phyloP scores from a whole-genome alignment of 1,140 invertebrate species.

The Drosophila simulans region DNA sequence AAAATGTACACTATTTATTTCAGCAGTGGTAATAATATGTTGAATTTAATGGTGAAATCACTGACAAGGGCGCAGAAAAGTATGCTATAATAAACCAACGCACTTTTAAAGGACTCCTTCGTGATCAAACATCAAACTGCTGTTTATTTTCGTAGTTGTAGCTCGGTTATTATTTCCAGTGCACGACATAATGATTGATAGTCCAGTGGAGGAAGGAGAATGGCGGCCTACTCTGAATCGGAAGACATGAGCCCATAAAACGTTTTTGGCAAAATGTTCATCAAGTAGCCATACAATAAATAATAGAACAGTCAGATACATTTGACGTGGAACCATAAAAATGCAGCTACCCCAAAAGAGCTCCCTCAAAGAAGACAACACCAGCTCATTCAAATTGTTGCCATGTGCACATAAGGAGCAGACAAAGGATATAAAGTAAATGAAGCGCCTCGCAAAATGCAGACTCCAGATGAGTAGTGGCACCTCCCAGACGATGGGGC shows the following conservation, averaged over 20 bases:
- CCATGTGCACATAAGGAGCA: slow-evolving; percentile 60
- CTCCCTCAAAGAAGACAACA: not conserved
- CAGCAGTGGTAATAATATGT: no score
- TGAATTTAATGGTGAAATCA: no score
- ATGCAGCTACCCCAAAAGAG: slow-evolving; percentile 19
- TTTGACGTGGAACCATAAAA: slow-evolving; percentile 56
- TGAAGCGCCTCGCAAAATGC: slow-evolving; percentile 72
- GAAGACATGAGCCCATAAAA: slow-evolving; percentile 60
- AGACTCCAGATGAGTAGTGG: slow-evolving; percentile 19
- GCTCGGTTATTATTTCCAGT: slow-evolving; percentile 1
- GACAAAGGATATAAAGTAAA: slow-evolving; percentile 80
- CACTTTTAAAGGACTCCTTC: no score
- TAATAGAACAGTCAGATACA: slow-evolving; percentile 57
- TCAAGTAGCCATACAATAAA: slow-evolving; percentile 77
- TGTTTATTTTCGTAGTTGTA: not conserved
- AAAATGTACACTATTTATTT: not conserved
- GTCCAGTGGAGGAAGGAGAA: slow-evolving; percentile 4
- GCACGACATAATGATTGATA: slow-evolving; percentile 12
- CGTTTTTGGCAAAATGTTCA: slow-evolving; percentile 69
- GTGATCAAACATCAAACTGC: no score
- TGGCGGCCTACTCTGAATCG: slow-evolving; percentile 29
- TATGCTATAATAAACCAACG: no score
- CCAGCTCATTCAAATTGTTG: slow-evolving; percentile 70
- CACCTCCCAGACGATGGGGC: slow-evolving; percentile 21
- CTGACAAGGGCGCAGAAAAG: no score